These are phyloP conservation scores for Pocillopora damicornis DNA, from an alignment of 64 coral and sea anemone species.

Conservation along the genomic window DNA sequence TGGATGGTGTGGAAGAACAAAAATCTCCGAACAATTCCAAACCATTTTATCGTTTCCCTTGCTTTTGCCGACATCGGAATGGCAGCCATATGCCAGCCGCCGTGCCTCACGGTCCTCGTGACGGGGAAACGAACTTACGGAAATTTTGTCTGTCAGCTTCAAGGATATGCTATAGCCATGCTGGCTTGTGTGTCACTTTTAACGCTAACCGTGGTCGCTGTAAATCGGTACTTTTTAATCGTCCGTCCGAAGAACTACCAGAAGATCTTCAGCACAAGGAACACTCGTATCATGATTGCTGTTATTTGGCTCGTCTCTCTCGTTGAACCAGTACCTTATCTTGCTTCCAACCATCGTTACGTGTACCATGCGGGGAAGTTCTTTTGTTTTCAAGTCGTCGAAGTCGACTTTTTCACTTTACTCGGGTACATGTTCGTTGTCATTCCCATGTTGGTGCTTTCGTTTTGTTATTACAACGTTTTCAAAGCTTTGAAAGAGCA, in stretches of 20 bases:
- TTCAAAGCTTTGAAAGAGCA: constrained; percentile 46
- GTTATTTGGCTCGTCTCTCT: constrained; percentile 42
- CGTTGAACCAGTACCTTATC: constrained; percentile 48
- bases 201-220: constrained; percentile 55
- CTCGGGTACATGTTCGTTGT: constrained; percentile 51
- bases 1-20: constrained; percentile 69
- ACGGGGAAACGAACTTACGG: constrained; percentile 51
- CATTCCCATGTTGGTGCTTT: constrained; percentile 46
- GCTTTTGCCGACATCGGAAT: constrained; percentile 50
- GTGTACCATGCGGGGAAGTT: constrained; percentile 66
- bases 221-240: constrained; percentile 65
- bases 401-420: constrained; percentile 58
- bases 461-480: constrained; percentile 52
- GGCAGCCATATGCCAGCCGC: constrained; percentile 54
- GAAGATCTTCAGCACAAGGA: constrained; percentile 32
- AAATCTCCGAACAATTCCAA: constrained; percentile 65
- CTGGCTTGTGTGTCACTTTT: constrained; percentile 57
- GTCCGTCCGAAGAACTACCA: constrained; percentile 55
- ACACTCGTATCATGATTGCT: constrained; percentile 44
- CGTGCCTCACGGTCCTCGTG: constrained; percentile 55
- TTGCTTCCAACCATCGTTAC: constrained; percentile 41
- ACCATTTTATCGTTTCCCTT: constrained; percentile 51
- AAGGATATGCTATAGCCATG: constrained; percentile 49
- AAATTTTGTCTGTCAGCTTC: constrained; percentile 60
- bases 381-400: constrained; percentile 66